Evolutionary conservation across 2,113 vertebrate genomes (phyloP), one percentile per base, ranked within the genome.

Genomic region (Phylloscopus trochiloides): DNA sequence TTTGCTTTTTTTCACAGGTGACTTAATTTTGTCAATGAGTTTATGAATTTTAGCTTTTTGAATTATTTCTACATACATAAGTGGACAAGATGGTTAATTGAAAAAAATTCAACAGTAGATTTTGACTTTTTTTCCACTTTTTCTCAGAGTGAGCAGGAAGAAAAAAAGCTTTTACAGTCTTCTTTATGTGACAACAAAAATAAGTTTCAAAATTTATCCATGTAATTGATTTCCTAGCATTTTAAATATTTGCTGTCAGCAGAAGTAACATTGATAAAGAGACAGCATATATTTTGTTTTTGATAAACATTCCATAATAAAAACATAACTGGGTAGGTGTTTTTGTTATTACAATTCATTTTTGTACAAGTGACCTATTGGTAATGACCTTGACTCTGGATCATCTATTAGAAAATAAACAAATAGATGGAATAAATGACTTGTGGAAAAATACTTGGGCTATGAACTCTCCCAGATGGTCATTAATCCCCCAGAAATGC

Each of bases 341-440:
- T 87, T 15, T 67, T 84, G n/a, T 42, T 91, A 38, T 29, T 79
- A 32, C 14, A 76, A 42, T 75, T 85, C 26, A 42, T 76, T 95
- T 92, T 85, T 62, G 57, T 70, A n/a, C 32, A 68, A 76, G 42
- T 73, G 50, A 57, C 22, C 19, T 73, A 55, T 47, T 19, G 61
- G 62, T 54, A 87, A 86, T 4, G 71, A 91, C 78, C 62, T 96
- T 94, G 52, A 86, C 32, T 86, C 24, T 22, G 29, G 17, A 91
- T 72, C 9, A 6, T 71, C 86, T 75, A 43, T 86, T 76, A 77
- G 58, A 62, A 86, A 92, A 94, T 90, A 9, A 94, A 94, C 36
- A 94, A 91, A 74, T 48, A 88, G 38, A 59, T 67, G 21, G 22
- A 93, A 87, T 67, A 90, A 96, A 93, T 94, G 29, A 66, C 55